These are phyloP conservation scores for Neomorphus geoffroyi DNA, from an alignment of 2,797 vertebrate species.

Conservation along the genomic window DNA sequence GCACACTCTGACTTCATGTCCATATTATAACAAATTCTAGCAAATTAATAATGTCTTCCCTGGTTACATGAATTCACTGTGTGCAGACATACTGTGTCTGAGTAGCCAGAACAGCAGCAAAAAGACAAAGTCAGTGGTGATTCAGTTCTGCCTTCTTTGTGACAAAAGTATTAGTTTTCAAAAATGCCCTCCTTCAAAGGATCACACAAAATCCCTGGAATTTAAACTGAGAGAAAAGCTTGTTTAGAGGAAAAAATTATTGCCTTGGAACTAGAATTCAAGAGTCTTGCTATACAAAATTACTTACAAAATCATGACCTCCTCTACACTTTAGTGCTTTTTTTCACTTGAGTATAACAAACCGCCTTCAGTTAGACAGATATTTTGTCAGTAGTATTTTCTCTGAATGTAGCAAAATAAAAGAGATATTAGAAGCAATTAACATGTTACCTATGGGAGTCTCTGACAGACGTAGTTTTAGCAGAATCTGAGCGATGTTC, in stretches of 20 bases:
- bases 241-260: background rate
- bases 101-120: background rate
- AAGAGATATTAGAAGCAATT: background rate
- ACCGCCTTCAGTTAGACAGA: background rate
- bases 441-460: background rate
- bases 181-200: background rate
- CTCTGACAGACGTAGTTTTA: background rate
- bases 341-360: background rate
- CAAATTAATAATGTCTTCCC: background rate
- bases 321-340: background rate
- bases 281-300: background rate
- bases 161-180: background rate
- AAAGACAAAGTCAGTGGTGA: background rate
- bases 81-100: background rate
- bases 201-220: background rate
- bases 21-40: background rate
- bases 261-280: background rate
- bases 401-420: background rate
- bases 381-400: background rate
- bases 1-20: background rate
- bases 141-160: background rate
- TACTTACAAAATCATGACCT: background rate
- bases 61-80: constrained; percentile 29
- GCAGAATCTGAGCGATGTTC: background rate
- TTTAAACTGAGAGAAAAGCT: background rate